Base-by-base conservation (phyloP, 2,888 invertebrate genomes). In the Thymelicus acteon region DNA sequence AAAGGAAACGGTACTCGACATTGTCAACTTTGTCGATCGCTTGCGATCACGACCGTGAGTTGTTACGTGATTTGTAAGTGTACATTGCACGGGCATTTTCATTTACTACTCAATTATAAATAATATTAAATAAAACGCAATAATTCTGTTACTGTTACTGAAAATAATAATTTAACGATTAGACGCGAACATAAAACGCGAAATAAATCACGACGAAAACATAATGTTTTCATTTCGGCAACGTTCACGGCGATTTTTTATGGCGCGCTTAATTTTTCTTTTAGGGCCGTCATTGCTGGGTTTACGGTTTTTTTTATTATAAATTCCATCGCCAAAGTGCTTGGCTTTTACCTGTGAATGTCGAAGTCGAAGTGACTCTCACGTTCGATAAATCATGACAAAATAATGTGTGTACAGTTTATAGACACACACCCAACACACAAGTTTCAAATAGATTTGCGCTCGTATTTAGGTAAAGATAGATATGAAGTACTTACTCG, bases 211-310 rank as follows among this genome's bases (percentile, higher is more conserved):
- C 72, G 72, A 72, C 71, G 74, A 78, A 77, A 79, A 76, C 75
- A 76, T 79, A 75, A 79, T 78, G 76, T 77, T 79, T 79, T 78
- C 77, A 74, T 77, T 77, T 76, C 68, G 71, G 73, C 65, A 73
- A 72, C 77, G 77, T 71, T 73, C 71, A 70, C 72, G 70, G 71
- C 72, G 74, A 77, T 74, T 74, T 78, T 79, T 80, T 80, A 80
- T 76, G 75, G 74, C 74, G 72, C 73, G 72, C 75, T 79, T 79
- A 80, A 78, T 80, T 79, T 78, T 79, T 74, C 76, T 79, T 80
- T 80, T 79, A 70, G 37, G 63, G 64, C 58, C 58, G 58, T 40
- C 74, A 74, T 76, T 73, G 74, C 76, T 39, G 68, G 62, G 62
- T 74, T 74, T 72, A 76, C 74, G 74, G 74, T 71, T 74, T 73